phyloP scores from a whole-genome alignment of 2,888 invertebrate genomes.

The Tinea trinotella region DNA sequence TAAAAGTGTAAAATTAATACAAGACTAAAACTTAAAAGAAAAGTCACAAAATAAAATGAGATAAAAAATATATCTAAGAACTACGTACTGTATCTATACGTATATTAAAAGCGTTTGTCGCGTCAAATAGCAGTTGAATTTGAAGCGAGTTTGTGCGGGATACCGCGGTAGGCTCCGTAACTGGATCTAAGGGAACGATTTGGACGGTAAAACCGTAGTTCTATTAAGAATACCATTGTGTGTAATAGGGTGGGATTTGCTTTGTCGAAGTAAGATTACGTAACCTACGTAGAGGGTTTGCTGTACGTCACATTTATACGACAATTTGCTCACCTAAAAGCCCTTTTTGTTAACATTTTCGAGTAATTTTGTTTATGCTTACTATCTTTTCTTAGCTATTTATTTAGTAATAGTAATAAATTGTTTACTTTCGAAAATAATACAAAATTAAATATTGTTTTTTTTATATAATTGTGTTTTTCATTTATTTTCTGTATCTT shows the following conservation, averaged over 20 bases:
- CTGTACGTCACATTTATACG: slow-evolving; percentile 14
- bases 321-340: slow-evolving; percentile 8
- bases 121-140: not conserved
- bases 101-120: too few relatives aligned
- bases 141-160: slow-evolving; percentile 4
- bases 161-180: not conserved
- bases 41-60: too few relatives aligned
- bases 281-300: slow-evolving; percentile 23
- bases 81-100: too few relatives aligned
- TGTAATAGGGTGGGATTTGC: slow-evolving; percentile 44
- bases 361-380: slow-evolving; percentile 4
- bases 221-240: slow-evolving; percentile 42
- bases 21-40: too few relatives aligned
- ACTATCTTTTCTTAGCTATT: not conserved
- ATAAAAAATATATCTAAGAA: too few relatives aligned
- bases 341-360: slow-evolving; percentile 12
- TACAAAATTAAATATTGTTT: not conserved
- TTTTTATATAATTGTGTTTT: too few relatives aligned
- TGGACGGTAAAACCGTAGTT: slow-evolving; percentile 14
- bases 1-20: too few relatives aligned
- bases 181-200: slow-evolving; percentile 11
- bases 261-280: slow-evolving; percentile 41
- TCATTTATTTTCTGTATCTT: too few relatives aligned
- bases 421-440: too few relatives aligned
- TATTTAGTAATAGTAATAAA: too few relatives aligned